Evolutionary conservation across 2,888 invertebrate genomes (phyloP).

Genomic region (Platynereis dumerilii): DNA sequence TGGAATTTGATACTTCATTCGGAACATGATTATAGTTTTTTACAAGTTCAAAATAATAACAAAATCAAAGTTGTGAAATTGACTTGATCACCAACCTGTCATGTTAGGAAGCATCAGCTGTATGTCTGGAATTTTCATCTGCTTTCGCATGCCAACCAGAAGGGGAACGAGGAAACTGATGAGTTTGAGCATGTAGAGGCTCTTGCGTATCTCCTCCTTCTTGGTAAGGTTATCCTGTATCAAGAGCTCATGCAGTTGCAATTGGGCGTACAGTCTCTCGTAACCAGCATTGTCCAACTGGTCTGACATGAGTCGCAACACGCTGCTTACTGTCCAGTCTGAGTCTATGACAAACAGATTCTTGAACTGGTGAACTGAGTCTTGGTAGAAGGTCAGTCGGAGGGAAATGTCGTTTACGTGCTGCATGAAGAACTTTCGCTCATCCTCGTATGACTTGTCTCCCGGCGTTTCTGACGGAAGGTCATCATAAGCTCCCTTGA

Average conservation of each 20-base stretch:
- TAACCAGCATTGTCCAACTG: constrained; percentile 54
- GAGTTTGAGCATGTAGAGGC: constrained; percentile 57
- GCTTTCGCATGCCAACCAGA: constrained; percentile 58
- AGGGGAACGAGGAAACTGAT: constrained; percentile 60
- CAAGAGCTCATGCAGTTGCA: constrained; percentile 58
- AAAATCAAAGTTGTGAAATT: no score
- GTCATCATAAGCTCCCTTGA: constrained; percentile 46
- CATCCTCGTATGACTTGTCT: constrained; percentile 54
- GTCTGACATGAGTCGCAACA: constrained; percentile 53
- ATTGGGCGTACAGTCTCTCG: constrained; percentile 57
- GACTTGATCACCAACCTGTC: constrained; percentile 51
- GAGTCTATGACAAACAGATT: constrained; percentile 56
- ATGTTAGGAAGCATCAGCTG: constrained; percentile 50
- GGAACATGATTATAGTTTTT: no score
- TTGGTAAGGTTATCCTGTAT: constrained; percentile 51
- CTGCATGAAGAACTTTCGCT: constrained; percentile 56
- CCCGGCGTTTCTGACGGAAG: constrained; percentile 49
- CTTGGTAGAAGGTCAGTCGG: constrained; percentile 56
- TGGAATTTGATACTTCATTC: no score
- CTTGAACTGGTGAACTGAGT: constrained; percentile 46
- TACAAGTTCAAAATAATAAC: no score
- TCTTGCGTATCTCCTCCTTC: constrained; percentile 50
- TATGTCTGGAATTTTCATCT: constrained; percentile 62
- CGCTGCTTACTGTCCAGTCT: constrained; percentile 50
- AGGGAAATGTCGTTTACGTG: constrained; percentile 51